Evolutionary conservation across 2,888 invertebrate genomes (phyloP).

Genomic region (Barypeithes pellucidus): DNA sequence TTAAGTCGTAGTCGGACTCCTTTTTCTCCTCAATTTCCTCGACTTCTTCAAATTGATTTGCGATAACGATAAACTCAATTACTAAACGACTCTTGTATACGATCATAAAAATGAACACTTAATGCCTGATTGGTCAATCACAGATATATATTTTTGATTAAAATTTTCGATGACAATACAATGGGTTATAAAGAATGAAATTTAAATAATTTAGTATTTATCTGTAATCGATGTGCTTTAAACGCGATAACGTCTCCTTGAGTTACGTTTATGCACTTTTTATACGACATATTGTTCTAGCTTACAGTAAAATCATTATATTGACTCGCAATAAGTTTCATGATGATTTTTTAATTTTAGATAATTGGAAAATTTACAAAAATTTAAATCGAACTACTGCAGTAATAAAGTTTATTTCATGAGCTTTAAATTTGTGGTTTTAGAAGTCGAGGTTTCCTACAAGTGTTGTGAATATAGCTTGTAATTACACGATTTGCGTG

Average conservation of each 20-base stretch:
- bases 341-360: neutral
- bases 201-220: slow-evolving; percentile 29
- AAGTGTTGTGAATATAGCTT: too few relatives aligned
- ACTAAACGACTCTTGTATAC: neutral
- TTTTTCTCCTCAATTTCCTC: too few relatives aligned
- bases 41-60: too few relatives aligned
- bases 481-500: too few relatives aligned
- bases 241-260: neutral
- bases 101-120: slow-evolving; percentile 10
- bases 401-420: too few relatives aligned
- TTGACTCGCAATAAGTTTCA: neutral
- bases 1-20: too few relatives aligned
- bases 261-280: neutral
- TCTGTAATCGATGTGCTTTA: slow-evolving; percentile 9
- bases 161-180: slow-evolving; percentile 25
- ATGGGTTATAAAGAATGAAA: slow-evolving; percentile 26
- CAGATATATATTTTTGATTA: slow-evolving; percentile 23
- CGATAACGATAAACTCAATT: neutral
- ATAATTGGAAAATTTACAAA: neutral
- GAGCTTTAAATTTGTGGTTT: too few relatives aligned
- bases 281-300: neutral
- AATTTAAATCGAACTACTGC: too few relatives aligned
- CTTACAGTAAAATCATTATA: neutral
- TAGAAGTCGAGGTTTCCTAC: too few relatives aligned
- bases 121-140: slow-evolving; percentile 7